Evolutionary conservation across 1,140 invertebrate genomes (phyloP).

Genomic region (Sitophilus oryzae): DNA sequence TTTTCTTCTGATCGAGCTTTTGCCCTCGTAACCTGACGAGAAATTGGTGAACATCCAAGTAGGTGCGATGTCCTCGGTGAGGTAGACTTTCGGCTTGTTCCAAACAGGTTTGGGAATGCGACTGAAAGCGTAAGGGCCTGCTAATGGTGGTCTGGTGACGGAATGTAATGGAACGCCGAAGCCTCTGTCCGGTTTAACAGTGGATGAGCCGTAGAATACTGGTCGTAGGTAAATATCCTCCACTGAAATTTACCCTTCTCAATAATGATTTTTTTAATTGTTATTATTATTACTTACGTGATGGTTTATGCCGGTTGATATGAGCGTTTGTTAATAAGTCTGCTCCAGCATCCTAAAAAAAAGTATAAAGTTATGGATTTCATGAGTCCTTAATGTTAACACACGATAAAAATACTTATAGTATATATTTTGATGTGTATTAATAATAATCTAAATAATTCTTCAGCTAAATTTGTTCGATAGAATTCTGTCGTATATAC

Average conservation of each 20-base stretch:
- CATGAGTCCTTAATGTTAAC: too few species aligned
- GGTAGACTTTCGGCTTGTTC: conserved; percentile 72
- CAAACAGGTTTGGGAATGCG: conserved; percentile 73
- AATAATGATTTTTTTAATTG: conserved; percentile 9
- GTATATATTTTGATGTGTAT: too few species aligned
- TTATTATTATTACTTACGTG: conserved; percentile 51
- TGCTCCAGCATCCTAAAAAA: conserved; percentile 69
- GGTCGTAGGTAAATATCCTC: conserved; percentile 43
- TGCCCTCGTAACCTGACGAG: conserved; percentile 57
- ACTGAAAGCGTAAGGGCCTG: conserved; percentile 86
- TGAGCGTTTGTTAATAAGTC: conserved; percentile 71
- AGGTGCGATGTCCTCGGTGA: conserved; percentile 63
- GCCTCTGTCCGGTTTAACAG: conserved; percentile 54
- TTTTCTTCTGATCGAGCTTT: conserved; percentile 50
- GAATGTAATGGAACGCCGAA: conserved; percentile 48
- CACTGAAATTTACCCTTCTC: conserved; percentile 31
- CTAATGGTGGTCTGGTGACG: conserved; percentile 71
- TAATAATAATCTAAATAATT: too few species aligned
- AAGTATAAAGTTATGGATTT: too few species aligned
- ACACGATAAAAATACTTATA: too few species aligned
- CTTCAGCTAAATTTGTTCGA: too few species aligned
- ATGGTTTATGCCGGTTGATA: conserved; percentile 52
- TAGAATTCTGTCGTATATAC: too few species aligned
- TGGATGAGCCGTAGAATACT: conserved; percentile 46
- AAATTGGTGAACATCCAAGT: conserved; percentile 84